Conservation (phyloP, 2,113 vertebrate genomes). For the Cyanoramphus novaezelandiae region DNA sequence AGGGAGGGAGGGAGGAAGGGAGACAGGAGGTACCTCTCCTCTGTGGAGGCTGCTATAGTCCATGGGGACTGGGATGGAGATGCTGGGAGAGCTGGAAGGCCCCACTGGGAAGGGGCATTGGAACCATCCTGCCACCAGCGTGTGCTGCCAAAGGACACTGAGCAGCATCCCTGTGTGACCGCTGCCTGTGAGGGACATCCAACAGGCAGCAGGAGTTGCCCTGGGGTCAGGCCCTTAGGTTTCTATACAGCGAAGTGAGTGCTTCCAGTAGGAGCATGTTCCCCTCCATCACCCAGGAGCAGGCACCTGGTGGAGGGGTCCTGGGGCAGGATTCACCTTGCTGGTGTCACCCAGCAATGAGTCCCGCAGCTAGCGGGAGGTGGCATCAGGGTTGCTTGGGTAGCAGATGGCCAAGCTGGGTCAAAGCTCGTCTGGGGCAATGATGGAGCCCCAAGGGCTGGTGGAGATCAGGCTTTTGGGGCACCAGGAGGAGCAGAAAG, state of each 20-base stretch:
- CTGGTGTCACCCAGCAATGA: not conserved
- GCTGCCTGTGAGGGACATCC: not conserved
- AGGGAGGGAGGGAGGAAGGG: not conserved
- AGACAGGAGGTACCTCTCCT: not conserved
- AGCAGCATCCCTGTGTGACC: fast-evolving
- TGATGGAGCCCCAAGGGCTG: not conserved
- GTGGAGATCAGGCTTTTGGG: not conserved
- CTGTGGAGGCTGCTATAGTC: fast-evolving
- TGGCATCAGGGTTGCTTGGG: not conserved
- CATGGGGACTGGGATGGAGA: not conserved
- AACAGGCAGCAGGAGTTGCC: not conserved
- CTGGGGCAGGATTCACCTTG: not conserved
- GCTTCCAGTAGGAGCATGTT: fast-evolving
- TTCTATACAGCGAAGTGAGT: not conserved
- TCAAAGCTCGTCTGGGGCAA: not conserved
- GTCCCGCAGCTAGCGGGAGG: not conserved
- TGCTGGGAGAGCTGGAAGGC: not conserved
- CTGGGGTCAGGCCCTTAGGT: not conserved
- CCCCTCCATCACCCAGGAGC: fast-evolving
- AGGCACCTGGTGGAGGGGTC: no score
- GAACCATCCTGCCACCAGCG: not conserved
- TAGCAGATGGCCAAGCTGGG: not conserved
- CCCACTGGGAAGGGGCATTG: not conserved
- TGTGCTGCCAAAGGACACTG: not conserved
- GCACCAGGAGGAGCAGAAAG: not conserved